Percentiles rank a stretch among this genome's conserved stretches.
Evolutionary conservation across 2,113 vertebrate species (phyloP).

Genomic region (Murina feae): DNA sequence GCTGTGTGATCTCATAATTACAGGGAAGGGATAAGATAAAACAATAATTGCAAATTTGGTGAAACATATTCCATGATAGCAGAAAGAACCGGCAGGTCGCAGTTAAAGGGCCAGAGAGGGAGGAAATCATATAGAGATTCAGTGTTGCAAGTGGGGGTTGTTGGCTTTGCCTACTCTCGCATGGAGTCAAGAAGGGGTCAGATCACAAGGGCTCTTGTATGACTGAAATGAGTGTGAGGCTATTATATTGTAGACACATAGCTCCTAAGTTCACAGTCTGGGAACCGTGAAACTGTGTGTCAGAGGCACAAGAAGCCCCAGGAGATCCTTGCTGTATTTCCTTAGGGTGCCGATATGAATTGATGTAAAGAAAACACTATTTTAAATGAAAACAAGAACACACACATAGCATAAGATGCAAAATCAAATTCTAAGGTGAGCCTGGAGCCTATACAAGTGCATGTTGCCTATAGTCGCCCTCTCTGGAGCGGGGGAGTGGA

Average conservation of each 20-base stretch:
- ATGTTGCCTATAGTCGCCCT: not conserved
- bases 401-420: not conserved
- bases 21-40: not conserved
- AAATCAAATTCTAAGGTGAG: not conserved
- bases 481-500: fast-evolving
- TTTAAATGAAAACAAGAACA: not conserved
- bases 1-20: not conserved
- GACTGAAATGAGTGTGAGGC: not conserved
- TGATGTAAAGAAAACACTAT: not conserved
- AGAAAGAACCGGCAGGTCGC: not conserved
- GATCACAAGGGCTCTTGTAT: not conserved
- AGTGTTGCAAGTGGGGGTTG: not conserved
- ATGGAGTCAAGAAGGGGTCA: not conserved
- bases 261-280: not conserved
- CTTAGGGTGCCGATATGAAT: not conserved
- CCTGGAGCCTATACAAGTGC: not conserved
- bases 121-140: not conserved
- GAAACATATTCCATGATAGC: not conserved
- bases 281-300: not conserved
- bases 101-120: not conserved
- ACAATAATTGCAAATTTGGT: not conserved
- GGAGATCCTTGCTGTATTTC: not conserved
- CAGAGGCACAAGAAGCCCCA: not conserved
- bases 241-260: not conserved
- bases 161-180: not conserved